Percentiles rank a stretch among this genome's conserved stretches.
Conservation (phyloP, 2,888 invertebrate species). For the Noctua janthina region DNA sequence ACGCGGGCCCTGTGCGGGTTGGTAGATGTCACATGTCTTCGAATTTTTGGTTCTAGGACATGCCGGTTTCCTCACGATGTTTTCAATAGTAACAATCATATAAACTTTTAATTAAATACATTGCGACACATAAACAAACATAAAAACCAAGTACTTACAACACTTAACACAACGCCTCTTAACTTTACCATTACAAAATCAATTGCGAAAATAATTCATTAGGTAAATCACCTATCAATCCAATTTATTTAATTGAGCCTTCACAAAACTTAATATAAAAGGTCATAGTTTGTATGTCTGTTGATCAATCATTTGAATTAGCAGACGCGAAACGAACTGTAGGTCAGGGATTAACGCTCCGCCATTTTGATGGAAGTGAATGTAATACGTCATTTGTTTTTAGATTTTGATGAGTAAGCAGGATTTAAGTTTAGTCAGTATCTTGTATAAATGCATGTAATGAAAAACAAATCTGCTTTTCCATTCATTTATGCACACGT, state of each 20-base stretch:
- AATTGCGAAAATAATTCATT: slow-evolving; percentile 52
- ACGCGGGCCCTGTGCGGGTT: too few species aligned
- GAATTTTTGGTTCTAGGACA: too few species aligned
- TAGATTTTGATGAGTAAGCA: not conserved
- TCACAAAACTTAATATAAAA: slow-evolving; percentile 32
- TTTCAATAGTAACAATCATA: not conserved
- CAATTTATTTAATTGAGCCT: slow-evolving; percentile 55
- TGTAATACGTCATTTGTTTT: not conserved
- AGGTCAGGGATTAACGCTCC: slow-evolving; percentile 22
- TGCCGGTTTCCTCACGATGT: too few species aligned
- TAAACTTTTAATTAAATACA: slow-evolving; percentile 31
- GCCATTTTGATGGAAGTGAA: slow-evolving; percentile 14
- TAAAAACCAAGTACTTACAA: slow-evolving; percentile 4
- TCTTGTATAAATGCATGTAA: not conserved
- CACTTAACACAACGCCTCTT: slow-evolving; percentile 4
- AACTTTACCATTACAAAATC: slow-evolving; percentile 40
- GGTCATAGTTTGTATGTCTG: slow-evolving; percentile 36
- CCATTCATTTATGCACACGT: too few species aligned
- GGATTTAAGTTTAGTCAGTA: not conserved
- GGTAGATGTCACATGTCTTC: too few species aligned
- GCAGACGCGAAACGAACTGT: slow-evolving; percentile 25
- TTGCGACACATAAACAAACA: slow-evolving; percentile 29
- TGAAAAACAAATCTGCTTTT: too few species aligned
- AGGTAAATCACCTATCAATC: slow-evolving; percentile 53
- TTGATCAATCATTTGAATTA: slow-evolving; percentile 56